These are phyloP conservation scores for Lamproptera curius DNA, from an alignment of 2,888 invertebrate species.

Conservation along the genomic window DNA sequence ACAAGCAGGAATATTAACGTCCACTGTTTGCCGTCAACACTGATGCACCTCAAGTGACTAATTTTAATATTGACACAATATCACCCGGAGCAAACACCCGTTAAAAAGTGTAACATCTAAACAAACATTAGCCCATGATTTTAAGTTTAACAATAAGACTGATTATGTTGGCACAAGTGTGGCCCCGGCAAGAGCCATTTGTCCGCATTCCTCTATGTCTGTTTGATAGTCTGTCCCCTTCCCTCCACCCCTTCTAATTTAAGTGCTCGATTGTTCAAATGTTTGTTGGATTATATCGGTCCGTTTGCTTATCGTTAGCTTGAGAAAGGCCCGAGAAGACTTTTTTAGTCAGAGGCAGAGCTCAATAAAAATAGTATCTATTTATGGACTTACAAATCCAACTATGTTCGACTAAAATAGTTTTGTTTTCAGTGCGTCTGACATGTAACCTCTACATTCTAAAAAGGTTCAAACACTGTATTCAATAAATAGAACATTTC, in stretches of 20 bases:
- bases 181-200: neutral
- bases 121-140: conserved; percentile 10
- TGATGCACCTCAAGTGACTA: conserved; percentile 6
- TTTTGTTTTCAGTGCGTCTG: too few relatives aligned
- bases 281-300: conserved; percentile 18
- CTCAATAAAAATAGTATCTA: too few relatives aligned
- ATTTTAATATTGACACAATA: conserved; percentile 15
- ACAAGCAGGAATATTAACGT: neutral
- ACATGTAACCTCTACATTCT: too few relatives aligned
- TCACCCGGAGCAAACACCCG: neutral
- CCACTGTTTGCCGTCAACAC: conserved; percentile 1
- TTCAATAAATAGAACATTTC: too few relatives aligned
- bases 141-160: conserved; percentile 12
- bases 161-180: conserved; percentile 19
- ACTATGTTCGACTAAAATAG: too few relatives aligned
- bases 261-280: conserved; percentile 6
- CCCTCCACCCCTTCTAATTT: neutral
- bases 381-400: too few relatives aligned
- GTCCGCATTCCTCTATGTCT: conserved; percentile 11
- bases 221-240: neutral
- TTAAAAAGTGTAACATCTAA: conserved; percentile 17
- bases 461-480: too few relatives aligned
- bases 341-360: too few relatives aligned
- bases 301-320: conserved; percentile 14
- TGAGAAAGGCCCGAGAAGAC: too few relatives aligned